Percentiles rank a stretch among this genome's conserved stretches.
Evolutionary conservation across 2,797 vertebrate species (phyloP).

Genomic region (Pseudomugil gertrudae): DNA sequence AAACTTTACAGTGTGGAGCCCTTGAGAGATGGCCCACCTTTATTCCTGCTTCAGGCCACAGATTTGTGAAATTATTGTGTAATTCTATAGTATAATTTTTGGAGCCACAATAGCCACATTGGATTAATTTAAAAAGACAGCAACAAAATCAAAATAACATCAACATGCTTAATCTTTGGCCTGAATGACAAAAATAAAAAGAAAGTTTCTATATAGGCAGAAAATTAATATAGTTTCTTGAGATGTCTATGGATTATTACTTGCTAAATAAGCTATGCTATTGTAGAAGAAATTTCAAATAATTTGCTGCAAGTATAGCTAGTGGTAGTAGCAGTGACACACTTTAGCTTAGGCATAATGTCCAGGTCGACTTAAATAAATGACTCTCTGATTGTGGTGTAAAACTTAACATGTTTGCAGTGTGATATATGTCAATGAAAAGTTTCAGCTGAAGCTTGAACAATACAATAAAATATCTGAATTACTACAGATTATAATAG

Average conservation of each 20-base stretch:
- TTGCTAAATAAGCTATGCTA: neutral
- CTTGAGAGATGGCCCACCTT: neutral
- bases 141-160: neutral
- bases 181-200: neutral
- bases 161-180: neutral
- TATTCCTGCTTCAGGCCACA: conserved; percentile 33
- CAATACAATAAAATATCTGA: neutral
- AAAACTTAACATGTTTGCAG: neutral
- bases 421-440: neutral
- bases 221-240: neutral
- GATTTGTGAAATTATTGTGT: neutral
- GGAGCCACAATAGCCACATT: neutral
- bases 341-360: neutral
- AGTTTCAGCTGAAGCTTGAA: neutral
- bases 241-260: neutral
- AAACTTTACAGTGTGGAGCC: conserved; percentile 37
- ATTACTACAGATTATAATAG: neutral
- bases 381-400: neutral
- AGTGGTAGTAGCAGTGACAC: neutral
- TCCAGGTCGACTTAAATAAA: neutral
- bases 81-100: neutral
- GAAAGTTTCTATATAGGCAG: neutral
- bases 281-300: neutral
- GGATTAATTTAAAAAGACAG: neutral
- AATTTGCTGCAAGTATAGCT: neutral